These are phyloP conservation scores for Regulus satrapa DNA, from an alignment of 2,113 vertebrate genomes.

Conservation along the genomic window DNA sequence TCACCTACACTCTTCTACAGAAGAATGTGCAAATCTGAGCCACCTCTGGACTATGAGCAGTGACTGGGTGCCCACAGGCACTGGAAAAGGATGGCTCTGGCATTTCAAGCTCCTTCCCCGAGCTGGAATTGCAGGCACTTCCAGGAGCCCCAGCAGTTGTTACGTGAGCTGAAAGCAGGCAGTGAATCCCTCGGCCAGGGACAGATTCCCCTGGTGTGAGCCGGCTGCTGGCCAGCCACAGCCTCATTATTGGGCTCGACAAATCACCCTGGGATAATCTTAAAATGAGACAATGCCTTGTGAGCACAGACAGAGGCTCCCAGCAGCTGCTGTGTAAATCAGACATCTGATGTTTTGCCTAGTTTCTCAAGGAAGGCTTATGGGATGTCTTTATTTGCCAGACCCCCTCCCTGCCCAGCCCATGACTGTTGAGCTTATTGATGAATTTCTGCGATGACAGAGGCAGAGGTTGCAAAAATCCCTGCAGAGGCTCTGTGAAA, in stretches of 20 bases:
- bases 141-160: background rate
- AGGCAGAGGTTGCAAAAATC: background rate
- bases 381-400: background rate
- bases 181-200: background rate
- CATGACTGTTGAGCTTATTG: background rate
- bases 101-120: background rate
- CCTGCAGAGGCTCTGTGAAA: background rate
- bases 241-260: background rate
- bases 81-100: background rate
- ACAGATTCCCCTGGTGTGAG: background rate
- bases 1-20: background rate
- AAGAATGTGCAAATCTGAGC: background rate
- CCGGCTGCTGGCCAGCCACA: background rate
- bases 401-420: background rate
- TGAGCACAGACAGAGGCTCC: background rate
- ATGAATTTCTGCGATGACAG: background rate
- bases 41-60: background rate
- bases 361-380: conserved; percentile 9
- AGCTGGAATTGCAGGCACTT: background rate
- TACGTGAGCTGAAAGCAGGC: background rate
- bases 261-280: background rate
- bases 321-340: background rate
- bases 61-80: background rate
- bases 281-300: background rate
- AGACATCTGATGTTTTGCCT: background rate